These are phyloP conservation scores for Pollenia amentaria DNA, from an alignment of 2,888 invertebrate species.

Conservation along the genomic window DNA sequence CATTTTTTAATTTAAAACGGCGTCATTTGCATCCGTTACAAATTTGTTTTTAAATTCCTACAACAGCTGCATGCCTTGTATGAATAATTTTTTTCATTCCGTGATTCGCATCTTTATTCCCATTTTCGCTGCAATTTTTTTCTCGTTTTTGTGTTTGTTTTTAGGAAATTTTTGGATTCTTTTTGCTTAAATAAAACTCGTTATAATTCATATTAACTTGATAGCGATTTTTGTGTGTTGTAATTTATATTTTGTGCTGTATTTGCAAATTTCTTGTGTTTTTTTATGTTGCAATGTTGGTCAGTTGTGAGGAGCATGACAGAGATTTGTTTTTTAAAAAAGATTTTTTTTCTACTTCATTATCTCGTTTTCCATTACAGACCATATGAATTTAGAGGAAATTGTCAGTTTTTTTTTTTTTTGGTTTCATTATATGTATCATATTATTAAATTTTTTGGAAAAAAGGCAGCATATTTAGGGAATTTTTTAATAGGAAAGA, in stretches of 20 bases:
- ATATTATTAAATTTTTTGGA: no score
- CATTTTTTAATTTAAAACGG: conserved; percentile 5
- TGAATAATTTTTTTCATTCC: not conserved
- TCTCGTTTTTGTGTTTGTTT: not conserved
- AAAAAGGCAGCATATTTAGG: no score
- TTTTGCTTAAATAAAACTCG: conserved; percentile 20
- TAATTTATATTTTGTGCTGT: conserved; percentile 29
- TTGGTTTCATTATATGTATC: no score
- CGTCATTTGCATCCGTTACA: conserved; percentile 46
- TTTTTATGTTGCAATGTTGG: not conserved
- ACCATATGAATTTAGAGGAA: not conserved
- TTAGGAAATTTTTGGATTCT: not conserved
- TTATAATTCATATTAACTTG: conserved; percentile 50
- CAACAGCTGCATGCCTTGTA: conserved; percentile 15
- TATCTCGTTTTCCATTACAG: not conserved
- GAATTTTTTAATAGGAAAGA: no score
- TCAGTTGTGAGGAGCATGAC: conserved; percentile 19
- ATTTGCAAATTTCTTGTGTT: conserved; percentile 11
- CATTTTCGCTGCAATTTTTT: conserved; percentile 9
- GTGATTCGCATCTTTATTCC: not conserved
- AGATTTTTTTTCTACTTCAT: not conserved
- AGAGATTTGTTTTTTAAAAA: not conserved
- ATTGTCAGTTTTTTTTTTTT: conserved; percentile 5
- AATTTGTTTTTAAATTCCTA: conserved; percentile 23
- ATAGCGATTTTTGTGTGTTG: conserved; percentile 17